phyloP scores from a whole-genome alignment of 2,888 invertebrate species.

The Eurytoma adleriae region DNA sequence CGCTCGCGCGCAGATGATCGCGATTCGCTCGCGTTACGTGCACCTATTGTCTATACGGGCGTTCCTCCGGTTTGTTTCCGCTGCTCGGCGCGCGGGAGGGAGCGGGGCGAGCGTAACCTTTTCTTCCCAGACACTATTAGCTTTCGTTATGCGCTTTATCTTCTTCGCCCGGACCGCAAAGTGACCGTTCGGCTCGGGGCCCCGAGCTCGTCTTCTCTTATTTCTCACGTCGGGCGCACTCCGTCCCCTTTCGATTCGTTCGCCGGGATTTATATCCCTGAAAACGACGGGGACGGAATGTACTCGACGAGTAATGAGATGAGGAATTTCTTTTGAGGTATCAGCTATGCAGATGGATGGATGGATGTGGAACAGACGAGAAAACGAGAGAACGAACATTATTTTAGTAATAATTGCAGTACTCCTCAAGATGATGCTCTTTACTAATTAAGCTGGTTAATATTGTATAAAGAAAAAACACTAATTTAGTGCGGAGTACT shows the following conservation, averaged over 20 bases:
- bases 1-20: neutral
- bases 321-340: too few relatives aligned
- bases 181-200: slow-evolving; percentile 50
- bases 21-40: neutral
- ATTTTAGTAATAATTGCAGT: too few relatives aligned
- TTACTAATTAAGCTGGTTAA: too few relatives aligned
- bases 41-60: slow-evolving; percentile 1
- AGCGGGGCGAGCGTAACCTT: neutral
- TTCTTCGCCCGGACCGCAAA: slow-evolving; percentile 54
- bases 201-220: slow-evolving; percentile 36
- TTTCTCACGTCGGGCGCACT: slow-evolving; percentile 4
- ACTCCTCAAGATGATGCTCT: too few relatives aligned
- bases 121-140: slow-evolving; percentile 53
- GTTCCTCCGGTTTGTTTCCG: neutral
- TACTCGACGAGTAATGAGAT: too few relatives aligned
- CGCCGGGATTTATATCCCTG: slow-evolving; percentile 19
- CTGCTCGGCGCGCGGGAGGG: neutral
- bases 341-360: too few relatives aligned
- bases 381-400: too few relatives aligned
- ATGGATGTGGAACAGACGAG: too few relatives aligned
- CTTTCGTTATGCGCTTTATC: slow-evolving; percentile 58
- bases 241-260: neutral
- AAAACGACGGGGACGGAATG: too few relatives aligned
- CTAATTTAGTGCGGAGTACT: too few relatives aligned
- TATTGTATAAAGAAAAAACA: too few relatives aligned